Evolutionary conservation across 1,140 invertebrate genomes (phyloP).

Genomic region (Leguminivora glycinivorella): DNA sequence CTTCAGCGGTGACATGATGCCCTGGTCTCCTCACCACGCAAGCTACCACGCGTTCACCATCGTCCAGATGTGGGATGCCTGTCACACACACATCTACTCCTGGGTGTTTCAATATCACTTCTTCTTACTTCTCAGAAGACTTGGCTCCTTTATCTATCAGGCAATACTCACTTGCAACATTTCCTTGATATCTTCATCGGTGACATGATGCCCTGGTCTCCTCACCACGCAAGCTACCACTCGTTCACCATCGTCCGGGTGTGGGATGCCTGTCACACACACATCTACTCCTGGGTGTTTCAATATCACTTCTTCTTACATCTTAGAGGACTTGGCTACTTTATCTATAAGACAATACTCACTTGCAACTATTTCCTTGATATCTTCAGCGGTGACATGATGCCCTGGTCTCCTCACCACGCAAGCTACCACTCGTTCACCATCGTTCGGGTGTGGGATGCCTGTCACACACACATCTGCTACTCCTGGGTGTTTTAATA

Average conservation of each 20-base stretch:
- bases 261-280: constrained; percentile 82
- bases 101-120: constrained; percentile 80
- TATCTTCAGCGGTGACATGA: constrained; percentile 54
- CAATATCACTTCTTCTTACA: constrained; percentile 82
- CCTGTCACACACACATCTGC: constrained; percentile 83
- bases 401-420: constrained; percentile 67
- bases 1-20: constrained; percentile 48
- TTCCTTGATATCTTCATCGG: constrained; percentile 44
- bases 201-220: constrained; percentile 45
- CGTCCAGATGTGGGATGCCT: constrained; percentile 78
- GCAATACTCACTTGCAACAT: constrained; percentile 50
- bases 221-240: constrained; percentile 81
- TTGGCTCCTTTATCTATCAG: too few relatives aligned
- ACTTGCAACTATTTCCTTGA: constrained; percentile 55
- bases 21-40: constrained; percentile 75
- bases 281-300: constrained; percentile 81
- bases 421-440: constrained; percentile 82
- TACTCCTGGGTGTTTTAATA: constrained; percentile 81
- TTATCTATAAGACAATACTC: background rate
- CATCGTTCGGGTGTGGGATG: constrained; percentile 75
- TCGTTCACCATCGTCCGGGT: constrained; percentile 78
- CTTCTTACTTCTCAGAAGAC: constrained; percentile 84
- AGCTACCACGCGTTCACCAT: constrained; percentile 81
- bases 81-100: constrained; percentile 82
- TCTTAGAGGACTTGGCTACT: too few relatives aligned